Conservation (phyloP, 2,888 invertebrate species). For the Mesoligia furuncula region DNA sequence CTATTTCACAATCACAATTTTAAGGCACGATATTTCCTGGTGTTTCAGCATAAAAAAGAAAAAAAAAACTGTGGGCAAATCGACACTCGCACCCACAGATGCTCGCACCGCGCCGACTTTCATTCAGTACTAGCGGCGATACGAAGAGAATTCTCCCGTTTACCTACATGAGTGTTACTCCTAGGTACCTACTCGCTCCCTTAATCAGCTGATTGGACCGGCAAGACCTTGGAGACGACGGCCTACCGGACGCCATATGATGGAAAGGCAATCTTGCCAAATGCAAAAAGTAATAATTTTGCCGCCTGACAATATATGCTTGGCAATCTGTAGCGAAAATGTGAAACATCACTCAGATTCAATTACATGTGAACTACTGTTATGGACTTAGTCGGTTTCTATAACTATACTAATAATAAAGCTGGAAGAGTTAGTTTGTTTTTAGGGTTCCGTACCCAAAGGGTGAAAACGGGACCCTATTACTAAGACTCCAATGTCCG, state of each 20-base stretch:
- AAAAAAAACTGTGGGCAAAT: not conserved
- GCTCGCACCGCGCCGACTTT: conserved; percentile 3
- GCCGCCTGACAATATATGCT: conserved; percentile 13
- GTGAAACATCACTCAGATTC: not conserved
- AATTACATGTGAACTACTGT: not conserved
- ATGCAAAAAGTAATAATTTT: not conserved
- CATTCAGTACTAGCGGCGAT: conserved; percentile 3
- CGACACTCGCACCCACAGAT: conserved; percentile 1
- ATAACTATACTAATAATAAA: too few species aligned
- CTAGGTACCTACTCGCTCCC: not conserved
- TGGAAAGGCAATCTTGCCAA: not conserved
- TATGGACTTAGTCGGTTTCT: too few species aligned
- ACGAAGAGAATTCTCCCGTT: not conserved
- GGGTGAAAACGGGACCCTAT: too few species aligned
- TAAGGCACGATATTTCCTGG: not conserved
- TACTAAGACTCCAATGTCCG: too few species aligned
- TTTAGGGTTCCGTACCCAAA: too few species aligned
- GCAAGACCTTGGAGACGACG: not conserved
- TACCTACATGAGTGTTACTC: not conserved
- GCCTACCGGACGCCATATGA: not conserved
- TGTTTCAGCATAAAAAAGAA: not conserved
- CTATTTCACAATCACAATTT: not conserved
- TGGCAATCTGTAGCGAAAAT: not conserved
- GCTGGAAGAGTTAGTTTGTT: too few species aligned
- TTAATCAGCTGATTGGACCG: not conserved